phyloP scores from a whole-genome alignment of 2,888 invertebrate genomes.

The Stegana nigrithorax region DNA sequence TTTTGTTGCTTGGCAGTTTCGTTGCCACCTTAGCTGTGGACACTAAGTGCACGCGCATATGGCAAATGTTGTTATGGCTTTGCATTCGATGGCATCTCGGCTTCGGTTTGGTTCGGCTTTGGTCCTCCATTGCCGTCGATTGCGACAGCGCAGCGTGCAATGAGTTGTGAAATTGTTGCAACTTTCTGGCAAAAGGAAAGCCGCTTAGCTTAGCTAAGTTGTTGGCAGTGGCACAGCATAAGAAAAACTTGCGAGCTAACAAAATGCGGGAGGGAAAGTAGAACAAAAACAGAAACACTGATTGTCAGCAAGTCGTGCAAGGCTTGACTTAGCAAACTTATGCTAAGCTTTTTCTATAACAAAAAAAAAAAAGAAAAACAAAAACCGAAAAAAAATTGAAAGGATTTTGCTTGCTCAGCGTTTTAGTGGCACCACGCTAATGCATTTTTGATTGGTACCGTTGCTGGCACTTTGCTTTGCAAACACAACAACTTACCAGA shows the following conservation, averaged over 20 bases:
- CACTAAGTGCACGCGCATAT: neutral
- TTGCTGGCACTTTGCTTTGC: neutral
- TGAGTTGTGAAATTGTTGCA: slow-evolving; percentile 9
- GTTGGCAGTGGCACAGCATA: neutral
- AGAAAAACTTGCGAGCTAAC: no score
- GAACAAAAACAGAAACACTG: neutral
- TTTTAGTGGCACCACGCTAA: slow-evolving; percentile 2
- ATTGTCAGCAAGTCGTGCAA: slow-evolving; percentile 1
- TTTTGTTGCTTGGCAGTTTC: neutral
- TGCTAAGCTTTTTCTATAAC: slow-evolving; percentile 2
- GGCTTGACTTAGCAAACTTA: slow-evolving; percentile 1
- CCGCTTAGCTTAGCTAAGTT: slow-evolving; percentile 9
- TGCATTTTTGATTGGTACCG: slow-evolving; percentile 5
- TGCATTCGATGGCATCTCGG: neutral
- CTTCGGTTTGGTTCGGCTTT: no score
- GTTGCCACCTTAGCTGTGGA: neutral
- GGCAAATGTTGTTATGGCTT: neutral
- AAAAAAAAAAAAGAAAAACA: no score
- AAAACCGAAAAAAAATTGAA: no score
- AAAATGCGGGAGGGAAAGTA: neutral
- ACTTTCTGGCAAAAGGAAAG: neutral
- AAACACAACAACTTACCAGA: no score
- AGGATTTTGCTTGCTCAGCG: neutral
- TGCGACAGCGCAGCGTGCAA: neutral
- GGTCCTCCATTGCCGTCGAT: no score